Evolutionary conservation across 2,888 invertebrate species (phyloP), one percentile per base, ranked within the genome.

Genomic region (Erynnis tages): DNA sequence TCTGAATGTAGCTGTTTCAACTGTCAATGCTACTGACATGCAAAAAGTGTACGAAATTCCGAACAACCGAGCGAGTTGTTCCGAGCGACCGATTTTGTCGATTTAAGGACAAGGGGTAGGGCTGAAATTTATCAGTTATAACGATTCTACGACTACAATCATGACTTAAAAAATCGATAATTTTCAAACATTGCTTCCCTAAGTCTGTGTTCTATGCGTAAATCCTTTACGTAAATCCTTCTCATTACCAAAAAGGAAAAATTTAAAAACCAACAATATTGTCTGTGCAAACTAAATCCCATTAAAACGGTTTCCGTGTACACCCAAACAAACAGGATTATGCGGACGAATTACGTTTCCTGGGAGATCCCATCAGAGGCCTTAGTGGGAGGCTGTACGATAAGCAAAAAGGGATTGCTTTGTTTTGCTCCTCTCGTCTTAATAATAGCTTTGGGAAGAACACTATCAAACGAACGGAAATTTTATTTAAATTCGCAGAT

Each of bases 401-500:
- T 40, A 30, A 40, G 48, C 38, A 30, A 48, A 40, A 48, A 10
- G 25, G 23, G 30, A 48, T 23, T 38, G 29, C 30, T 37, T 40
- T 48, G 48, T 48, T 48, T 38, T 47, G 47, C 19, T 48, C 29
- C 14, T 23, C 11, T 30, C 21, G 14, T 23, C 29, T 38, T 48
- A 40, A 40, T 48, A 40, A 40, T 48, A 21, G 30, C 48, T 21
- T 10, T 2, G 21, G 30, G 30, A 13, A 32, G 23, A 32, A 19
- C 14, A 21, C 30, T 30, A 47, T 19, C 29, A 29, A n/a, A 21
- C n/a, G 16, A 40, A 48, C 40, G 21, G 21, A 38, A 38, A 38
- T 47, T 47, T 47, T 48, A 40, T 40, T 40, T 21, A 48, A 48
- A 48, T 38, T 2, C 23, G 14, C 13, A 30, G 21, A 38, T 48